phyloP scores from a whole-genome alignment of 2,113 vertebrate species.

The Chiloscyllium plagiosum region DNA sequence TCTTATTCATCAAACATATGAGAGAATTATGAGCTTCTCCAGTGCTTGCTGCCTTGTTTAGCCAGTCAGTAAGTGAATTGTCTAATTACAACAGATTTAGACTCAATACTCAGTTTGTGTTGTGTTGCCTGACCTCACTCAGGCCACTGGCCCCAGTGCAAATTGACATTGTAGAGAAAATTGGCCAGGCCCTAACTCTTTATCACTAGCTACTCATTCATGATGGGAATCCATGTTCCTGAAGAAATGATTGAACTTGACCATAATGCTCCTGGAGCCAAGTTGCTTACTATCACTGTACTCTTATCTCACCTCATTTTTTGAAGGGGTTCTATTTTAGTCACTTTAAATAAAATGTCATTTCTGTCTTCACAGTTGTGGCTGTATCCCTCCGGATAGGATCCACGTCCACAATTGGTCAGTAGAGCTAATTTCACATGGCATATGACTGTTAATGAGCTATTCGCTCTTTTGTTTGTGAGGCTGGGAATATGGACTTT shows the following conservation, averaged over 20 bases:
- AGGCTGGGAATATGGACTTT: not conserved
- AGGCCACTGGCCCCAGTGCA: not conserved
- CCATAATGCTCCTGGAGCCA: not conserved
- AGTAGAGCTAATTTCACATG: not conserved
- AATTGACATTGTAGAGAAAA: not conserved
- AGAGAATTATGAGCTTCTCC: not conserved
- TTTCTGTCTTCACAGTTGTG: not conserved
- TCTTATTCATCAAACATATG: not conserved
- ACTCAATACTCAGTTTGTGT: constrained; percentile 1
- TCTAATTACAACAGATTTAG: not conserved
- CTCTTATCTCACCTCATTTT: not conserved
- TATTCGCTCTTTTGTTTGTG: not conserved
- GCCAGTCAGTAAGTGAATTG: not conserved
- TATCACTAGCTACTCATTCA: not conserved
- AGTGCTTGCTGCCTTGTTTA: not conserved
- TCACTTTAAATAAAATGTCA: not conserved
- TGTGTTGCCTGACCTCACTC: not conserved
- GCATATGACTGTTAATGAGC: not conserved
- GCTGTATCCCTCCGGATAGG: not conserved
- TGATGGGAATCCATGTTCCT: not conserved
- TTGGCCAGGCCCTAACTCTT: not conserved
- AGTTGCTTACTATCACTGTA: not conserved
- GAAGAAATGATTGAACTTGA: not conserved
- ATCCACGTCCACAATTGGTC: not conserved
- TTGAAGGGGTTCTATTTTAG: not conserved